A percentile compares a stretch with the other conserved stretches of the same genome.
Evolutionary conservation across 2,113 vertebrate species (phyloP).

Genomic region (Ciconia stormi): DNA sequence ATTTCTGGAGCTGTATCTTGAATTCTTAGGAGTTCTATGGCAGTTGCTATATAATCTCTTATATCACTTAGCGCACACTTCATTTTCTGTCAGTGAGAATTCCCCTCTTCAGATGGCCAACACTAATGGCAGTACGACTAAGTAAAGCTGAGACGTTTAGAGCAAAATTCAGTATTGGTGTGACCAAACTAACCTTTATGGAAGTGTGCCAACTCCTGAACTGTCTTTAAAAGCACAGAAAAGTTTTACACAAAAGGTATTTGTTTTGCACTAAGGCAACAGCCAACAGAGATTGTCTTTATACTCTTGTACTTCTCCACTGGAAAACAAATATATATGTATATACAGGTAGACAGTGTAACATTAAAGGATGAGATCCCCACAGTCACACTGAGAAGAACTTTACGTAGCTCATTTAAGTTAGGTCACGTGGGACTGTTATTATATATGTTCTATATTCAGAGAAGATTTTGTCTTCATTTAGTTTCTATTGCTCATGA

Average conservation of each 20-base stretch:
- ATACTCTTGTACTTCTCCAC: background rate
- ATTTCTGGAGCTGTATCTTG: background rate
- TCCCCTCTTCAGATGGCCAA: background rate
- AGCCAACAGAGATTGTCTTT: background rate
- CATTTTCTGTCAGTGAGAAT: background rate
- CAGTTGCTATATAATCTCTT: background rate
- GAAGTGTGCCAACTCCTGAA: background rate
- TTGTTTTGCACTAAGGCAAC: background rate
- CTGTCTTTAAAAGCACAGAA: background rate
- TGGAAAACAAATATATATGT: background rate
- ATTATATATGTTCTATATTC: background rate
- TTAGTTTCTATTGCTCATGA: background rate
- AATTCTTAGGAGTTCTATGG: background rate
- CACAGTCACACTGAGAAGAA: background rate
- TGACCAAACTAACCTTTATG: background rate
- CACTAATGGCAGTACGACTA: background rate
- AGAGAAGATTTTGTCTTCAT: background rate
- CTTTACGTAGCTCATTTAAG: background rate
- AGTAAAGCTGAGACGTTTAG: background rate
- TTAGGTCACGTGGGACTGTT: background rate
- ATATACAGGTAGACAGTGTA: background rate
- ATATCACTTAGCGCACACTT: background rate
- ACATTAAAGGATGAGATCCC: background rate
- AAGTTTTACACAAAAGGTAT: background rate
- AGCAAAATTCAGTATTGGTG: background rate